phyloP scores from a whole-genome alignment of 30 jellyfish, hydroid and myxozoan species.

The Aurelia coerulea region DNA sequence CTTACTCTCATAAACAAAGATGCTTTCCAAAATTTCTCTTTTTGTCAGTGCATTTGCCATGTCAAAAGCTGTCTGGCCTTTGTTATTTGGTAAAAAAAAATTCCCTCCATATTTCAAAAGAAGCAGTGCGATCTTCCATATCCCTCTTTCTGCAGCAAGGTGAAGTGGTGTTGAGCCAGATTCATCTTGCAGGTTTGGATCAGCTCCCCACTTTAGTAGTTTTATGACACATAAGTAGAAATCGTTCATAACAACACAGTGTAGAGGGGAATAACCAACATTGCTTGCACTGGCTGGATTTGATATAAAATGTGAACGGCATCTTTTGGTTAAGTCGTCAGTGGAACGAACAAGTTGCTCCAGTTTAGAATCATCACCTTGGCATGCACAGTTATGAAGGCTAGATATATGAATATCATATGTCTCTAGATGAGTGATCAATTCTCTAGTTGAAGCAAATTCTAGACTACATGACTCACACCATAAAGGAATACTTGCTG shows the following conservation, averaged over 20 bases:
- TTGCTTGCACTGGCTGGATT: background rate
- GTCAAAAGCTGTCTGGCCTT: conserved; percentile 28
- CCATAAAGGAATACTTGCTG: background rate
- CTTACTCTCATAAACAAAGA: conserved; percentile 14
- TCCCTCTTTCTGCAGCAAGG: conserved; percentile 18
- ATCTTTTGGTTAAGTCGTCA: background rate
- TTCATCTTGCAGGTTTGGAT: conserved; percentile 29
- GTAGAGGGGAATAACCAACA: conserved; percentile 42
- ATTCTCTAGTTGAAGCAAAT: conserved; percentile 3
- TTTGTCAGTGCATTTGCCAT: background rate
- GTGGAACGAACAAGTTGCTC: background rate
- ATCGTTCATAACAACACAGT: conserved; percentile 23
- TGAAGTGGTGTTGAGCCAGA: conserved; percentile 40
- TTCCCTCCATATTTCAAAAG: conserved; percentile 26
- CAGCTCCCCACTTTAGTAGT: conserved; percentile 29
- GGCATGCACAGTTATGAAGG: conserved; percentile 42
- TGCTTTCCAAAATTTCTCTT: background rate
- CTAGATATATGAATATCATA: conserved; percentile 6
- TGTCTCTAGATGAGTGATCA: conserved; percentile 1
- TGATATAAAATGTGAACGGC: conserved; percentile 13
- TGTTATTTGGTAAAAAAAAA: background rate
- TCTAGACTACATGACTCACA: background rate
- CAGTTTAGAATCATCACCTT: background rate
- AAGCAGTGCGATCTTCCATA: background rate
- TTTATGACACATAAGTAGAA: background rate